These are phyloP conservation scores for Cosmorhoe ocellata DNA, from an alignment of 2,888 invertebrate genomes.

Conservation along the genomic window DNA sequence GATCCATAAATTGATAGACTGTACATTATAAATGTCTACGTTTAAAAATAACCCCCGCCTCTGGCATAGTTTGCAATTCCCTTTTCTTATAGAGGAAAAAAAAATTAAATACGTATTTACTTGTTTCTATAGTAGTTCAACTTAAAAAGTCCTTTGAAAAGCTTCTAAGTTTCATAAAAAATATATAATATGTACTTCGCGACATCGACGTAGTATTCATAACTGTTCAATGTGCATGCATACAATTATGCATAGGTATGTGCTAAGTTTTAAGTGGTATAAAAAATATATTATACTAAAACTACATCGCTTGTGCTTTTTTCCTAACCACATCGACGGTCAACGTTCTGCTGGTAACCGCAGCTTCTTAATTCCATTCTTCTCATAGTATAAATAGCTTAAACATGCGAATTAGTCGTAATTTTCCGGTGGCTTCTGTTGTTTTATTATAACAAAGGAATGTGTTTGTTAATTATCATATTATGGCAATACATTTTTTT, in stretches of 20 bases:
- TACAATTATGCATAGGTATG: background rate
- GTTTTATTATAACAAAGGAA: slow-evolving; percentile 9
- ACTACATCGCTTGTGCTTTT: slow-evolving; percentile 20
- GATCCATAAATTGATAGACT: slow-evolving; percentile 26
- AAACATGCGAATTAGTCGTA: slow-evolving; percentile 44
- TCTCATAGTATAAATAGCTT: slow-evolving; percentile 38
- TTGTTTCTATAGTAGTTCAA: no score
- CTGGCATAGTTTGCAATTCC: no score
- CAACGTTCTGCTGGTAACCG: slow-evolving; percentile 49
- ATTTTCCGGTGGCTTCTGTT: slow-evolving; percentile 29
- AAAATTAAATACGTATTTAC: no score
- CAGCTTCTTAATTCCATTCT: slow-evolving; percentile 48
- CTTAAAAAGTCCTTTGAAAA: no score
- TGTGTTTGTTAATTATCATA: background rate
- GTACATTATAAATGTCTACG: background rate
- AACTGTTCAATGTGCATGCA: no score
- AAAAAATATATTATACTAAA: background rate
- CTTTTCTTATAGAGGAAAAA: no score
- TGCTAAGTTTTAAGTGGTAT: background rate
- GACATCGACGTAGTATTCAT: no score
- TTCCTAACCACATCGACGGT: slow-evolving; percentile 47
- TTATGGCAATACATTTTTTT: background rate
- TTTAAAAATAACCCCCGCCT: no score
- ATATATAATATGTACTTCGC: no score
- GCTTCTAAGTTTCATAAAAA: no score